Conservation (phyloP, 2,113 vertebrate genomes). For the Protobothrops mucrosquamatus region DNA sequence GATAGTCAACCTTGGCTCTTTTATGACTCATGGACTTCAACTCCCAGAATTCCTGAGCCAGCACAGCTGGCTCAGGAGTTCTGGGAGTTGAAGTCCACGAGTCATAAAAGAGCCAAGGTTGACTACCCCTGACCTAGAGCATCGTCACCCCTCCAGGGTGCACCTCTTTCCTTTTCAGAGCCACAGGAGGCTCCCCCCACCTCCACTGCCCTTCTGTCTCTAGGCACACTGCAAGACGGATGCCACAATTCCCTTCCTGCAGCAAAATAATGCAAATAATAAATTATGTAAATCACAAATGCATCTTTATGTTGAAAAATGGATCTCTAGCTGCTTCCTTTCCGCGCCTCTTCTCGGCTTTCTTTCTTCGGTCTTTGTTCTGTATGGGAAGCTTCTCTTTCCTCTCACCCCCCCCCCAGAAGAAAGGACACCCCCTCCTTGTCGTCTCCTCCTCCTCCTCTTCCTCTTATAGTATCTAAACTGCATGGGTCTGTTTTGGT, state of each 20-base stretch:
- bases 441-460: not conserved
- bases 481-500: constrained; percentile 81
- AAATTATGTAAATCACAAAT: constrained; percentile 35
- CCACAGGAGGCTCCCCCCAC: not conserved
- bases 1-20: no score
- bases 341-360: not conserved
- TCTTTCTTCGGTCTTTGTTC: not conserved
- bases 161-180: not conserved
- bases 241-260: not conserved
- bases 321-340: not conserved
- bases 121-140: not conserved
- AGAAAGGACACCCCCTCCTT: not conserved
- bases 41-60: no score
- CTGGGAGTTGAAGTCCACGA: no score
- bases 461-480: not conserved
- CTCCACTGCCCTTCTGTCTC: not conserved
- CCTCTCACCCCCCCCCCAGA: accelerated
- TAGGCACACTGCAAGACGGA: constrained; percentile 6
- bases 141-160: not conserved
- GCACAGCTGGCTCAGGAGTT: no score
- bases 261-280: constrained; percentile 32
- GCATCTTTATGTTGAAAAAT: not conserved
- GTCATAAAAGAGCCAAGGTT: no score
- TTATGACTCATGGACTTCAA: no score
- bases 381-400: constrained; percentile 13